Percentiles rank a stretch among this genome's conserved stretches.
Evolutionary conservation across 2,113 vertebrate species (phyloP).

Genomic region (Lepus americanus): DNA sequence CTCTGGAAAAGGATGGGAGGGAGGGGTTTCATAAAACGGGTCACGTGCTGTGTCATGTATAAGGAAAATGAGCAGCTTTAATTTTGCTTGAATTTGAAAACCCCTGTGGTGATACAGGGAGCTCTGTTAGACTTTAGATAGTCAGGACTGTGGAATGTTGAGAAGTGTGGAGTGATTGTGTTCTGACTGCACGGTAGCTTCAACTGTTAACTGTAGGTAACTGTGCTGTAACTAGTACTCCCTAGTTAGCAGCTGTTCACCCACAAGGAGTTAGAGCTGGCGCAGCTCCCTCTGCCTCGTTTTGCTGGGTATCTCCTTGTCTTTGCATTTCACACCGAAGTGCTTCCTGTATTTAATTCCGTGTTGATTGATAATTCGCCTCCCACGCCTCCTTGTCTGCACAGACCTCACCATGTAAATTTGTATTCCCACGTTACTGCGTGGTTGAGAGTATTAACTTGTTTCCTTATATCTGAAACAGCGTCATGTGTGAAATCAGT

Average conservation of each 20-base stretch:
- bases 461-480: background rate
- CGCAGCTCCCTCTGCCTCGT: background rate
- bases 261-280: background rate
- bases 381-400: background rate
- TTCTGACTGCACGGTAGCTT: background rate
- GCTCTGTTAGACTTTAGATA: background rate
- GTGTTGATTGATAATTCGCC: too few species aligned
- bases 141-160: too few species aligned
- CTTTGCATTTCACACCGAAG: background rate
- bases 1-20: too few species aligned
- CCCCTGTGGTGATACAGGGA: background rate
- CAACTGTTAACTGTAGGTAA: too few species aligned
- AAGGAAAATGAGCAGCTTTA: background rate
- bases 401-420: background rate
- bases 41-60: background rate
- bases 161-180: background rate
- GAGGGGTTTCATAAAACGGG: background rate
- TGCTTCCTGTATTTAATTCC: background rate
- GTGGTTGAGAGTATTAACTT: background rate
- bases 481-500: background rate
- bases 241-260: background rate
- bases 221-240: background rate
- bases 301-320: background rate
- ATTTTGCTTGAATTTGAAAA: background rate
- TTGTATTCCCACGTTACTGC: background rate